phyloP scores from a whole-genome alignment of 2,113 vertebrate species.

The Puffinus mauretanicus region DNA sequence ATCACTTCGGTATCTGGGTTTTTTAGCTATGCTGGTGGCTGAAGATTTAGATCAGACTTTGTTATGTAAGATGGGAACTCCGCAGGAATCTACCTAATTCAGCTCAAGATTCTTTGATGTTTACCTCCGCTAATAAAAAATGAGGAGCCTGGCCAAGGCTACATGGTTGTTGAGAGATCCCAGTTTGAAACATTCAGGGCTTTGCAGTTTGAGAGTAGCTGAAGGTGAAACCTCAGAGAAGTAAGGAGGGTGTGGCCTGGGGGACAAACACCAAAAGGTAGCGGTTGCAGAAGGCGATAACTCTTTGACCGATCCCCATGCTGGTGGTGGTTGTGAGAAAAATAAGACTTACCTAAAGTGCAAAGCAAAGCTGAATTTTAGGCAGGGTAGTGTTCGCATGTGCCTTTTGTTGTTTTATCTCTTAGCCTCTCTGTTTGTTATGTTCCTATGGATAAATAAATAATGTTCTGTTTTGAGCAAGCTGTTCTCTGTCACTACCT shows the following conservation, averaged over 20 bases:
- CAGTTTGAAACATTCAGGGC: constrained; percentile 23
- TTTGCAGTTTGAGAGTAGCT: constrained; percentile 9
- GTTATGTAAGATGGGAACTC: constrained; percentile 46
- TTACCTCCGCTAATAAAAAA: constrained; percentile 54
- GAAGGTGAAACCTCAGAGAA: not conserved
- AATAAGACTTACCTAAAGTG: not conserved
- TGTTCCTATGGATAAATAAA: constrained; percentile 62
- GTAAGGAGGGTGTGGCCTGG: not conserved
- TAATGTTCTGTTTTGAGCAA: constrained; percentile 33
- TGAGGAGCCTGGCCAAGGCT: constrained; percentile 39
- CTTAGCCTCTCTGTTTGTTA: constrained; percentile 19
- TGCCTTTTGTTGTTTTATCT: constrained; percentile 25
- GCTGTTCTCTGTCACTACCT: constrained; percentile 58
- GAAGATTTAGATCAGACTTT: constrained; percentile 37
- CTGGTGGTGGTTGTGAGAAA: not conserved
- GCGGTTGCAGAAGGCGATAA: not conserved
- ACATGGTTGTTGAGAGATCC: constrained; percentile 1
- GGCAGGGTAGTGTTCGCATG: not conserved
- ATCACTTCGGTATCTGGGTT: not conserved
- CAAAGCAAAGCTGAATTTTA: not conserved
- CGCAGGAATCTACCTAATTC: constrained; percentile 53
- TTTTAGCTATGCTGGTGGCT: not conserved
- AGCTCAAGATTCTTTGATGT: constrained; percentile 32
- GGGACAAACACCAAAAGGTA: not conserved
- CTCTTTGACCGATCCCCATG: not conserved